Evolutionary conservation across 2,797 vertebrate genomes (phyloP).

Genomic region (Chelon labrosus): DNA sequence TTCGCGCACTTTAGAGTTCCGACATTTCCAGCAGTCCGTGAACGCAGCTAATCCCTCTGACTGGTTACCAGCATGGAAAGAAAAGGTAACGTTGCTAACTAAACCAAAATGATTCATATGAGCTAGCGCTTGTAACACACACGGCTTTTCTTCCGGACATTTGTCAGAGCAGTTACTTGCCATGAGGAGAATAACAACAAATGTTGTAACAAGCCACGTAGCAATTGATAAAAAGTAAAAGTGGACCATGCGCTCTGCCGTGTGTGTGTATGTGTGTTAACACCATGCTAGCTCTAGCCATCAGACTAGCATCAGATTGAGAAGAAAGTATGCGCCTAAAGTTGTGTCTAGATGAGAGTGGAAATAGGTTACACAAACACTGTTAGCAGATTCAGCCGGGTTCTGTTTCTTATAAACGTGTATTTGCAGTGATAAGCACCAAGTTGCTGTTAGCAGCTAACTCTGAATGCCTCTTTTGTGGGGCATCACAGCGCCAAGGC

Average conservation of each 20-base stretch:
- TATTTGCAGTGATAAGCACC: not conserved
- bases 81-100: conserved; percentile 81
- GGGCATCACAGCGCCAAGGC: conserved; percentile 29
- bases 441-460: conserved; percentile 54
- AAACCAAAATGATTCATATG: conserved; percentile 15
- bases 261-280: conserved; percentile 39
- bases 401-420: accelerated
- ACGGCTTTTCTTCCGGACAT: not conserved
- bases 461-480: conserved; percentile 20
- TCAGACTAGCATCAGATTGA: conserved; percentile 49
- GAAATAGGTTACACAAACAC: not conserved
- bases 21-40: conserved; percentile 48
- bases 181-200: not conserved
- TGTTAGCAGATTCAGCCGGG: accelerated
- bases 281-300: conserved; percentile 68
- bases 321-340: conserved; percentile 28
- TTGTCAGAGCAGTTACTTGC: accelerated
- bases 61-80: conserved; percentile 83
- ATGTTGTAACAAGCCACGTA: not conserved
- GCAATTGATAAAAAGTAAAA: conserved; percentile 44
- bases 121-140: accelerated
- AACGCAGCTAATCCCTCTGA: conserved; percentile 53
- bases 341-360: not conserved
- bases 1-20: conserved; percentile 41
- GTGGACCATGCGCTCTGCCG: conserved; percentile 70